phyloP scores from a whole-genome alignment of 2,888 invertebrate genomes.

The Harpalus rufipes region DNA sequence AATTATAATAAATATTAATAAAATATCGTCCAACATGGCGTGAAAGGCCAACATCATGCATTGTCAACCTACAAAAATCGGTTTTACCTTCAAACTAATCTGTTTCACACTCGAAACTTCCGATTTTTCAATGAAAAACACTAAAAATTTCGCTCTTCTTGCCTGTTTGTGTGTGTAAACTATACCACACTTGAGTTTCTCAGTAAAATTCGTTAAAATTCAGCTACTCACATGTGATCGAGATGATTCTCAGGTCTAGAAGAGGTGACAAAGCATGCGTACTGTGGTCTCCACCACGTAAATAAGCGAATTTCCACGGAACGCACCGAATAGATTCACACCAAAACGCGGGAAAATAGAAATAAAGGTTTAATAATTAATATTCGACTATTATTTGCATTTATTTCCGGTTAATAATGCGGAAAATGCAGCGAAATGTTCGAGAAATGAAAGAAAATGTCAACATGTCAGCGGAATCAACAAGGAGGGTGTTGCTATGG shows the following conservation, averaged over 20 bases:
- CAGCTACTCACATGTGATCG: conserved; percentile 93
- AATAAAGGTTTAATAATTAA: neutral
- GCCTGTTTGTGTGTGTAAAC: conserved; percentile 74
- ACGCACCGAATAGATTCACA: conserved; percentile 21
- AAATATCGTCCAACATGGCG: conserved; percentile 78
- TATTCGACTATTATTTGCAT: neutral
- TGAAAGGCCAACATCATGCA: conserved; percentile 76
- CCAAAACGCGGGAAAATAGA: conserved; percentile 65
- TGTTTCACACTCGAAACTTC: neutral
- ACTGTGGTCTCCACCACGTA: conserved; percentile 72
- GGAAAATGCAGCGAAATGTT: neutral
- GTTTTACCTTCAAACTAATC: conserved; percentile 62
- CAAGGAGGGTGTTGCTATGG: no score
- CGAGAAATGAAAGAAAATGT: neutral
- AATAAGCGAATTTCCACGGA: conserved; percentile 62
- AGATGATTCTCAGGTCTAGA: conserved; percentile 93
- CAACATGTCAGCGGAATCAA: no score
- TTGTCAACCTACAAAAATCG: conserved; percentile 73
- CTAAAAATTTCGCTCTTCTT: neutral
- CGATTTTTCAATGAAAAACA: conserved; percentile 4
- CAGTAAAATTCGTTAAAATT: conserved; percentile 78
- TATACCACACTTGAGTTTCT: conserved; percentile 76
- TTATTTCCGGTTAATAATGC: neutral
- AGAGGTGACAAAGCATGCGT: conserved; percentile 87
- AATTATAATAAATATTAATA: conserved; percentile 64